Evolutionary conservation across 2,113 vertebrate genomes (phyloP).

Genomic region (Callochromis pleurospilus): DNA sequence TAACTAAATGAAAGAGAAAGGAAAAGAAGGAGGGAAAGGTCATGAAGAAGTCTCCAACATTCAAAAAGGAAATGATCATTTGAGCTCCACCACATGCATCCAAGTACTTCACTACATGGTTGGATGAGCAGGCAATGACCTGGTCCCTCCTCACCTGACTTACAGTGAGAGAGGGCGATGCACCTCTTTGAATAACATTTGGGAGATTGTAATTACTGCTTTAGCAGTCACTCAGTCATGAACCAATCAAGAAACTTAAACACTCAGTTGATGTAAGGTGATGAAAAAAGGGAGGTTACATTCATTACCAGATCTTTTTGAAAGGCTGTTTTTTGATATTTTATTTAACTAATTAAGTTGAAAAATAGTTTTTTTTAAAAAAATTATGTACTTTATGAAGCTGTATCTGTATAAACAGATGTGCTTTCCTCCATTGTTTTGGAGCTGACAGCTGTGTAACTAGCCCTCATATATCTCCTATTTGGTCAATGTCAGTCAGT

Average conservation of each 20-base stretch:
- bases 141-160: background rate
- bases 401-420: background rate
- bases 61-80: background rate
- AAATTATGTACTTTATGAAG: background rate
- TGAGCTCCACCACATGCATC: background rate
- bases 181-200: background rate
- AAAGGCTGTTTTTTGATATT: background rate
- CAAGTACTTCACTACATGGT: background rate
- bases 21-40: background rate
- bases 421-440: background rate
- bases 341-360: background rate
- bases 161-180: background rate
- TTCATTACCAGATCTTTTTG: background rate
- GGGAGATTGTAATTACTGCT: rapidly evolving
- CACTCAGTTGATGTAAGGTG: background rate
- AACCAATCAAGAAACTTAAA: background rate
- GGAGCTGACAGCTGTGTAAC: background rate
- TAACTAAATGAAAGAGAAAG: background rate
- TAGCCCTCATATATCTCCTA: background rate
- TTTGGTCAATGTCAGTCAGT: background rate
- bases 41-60: background rate
- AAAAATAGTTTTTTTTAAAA: rapidly evolving
- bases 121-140: background rate
- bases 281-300: background rate
- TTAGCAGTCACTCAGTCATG: background rate